Evolutionary conservation across 1,140 invertebrate genomes (phyloP).

Genomic region (Eriosoma lanigerum): DNA sequence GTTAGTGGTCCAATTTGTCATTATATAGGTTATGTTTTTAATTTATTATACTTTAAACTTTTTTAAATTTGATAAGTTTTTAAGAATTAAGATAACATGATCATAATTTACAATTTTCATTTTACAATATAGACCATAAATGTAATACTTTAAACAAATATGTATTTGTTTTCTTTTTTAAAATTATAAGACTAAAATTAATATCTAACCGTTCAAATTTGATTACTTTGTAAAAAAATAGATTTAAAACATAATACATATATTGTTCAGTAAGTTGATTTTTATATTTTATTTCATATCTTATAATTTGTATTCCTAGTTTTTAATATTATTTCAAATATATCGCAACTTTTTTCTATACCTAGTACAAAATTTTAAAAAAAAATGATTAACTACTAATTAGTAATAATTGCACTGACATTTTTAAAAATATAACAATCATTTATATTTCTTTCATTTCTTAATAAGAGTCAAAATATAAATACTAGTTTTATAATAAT

Average conservation of each 20-base stretch:
- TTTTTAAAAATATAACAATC: too few species aligned
- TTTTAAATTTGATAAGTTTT: conserved; percentile 15
- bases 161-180: too few species aligned
- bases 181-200: not conserved
- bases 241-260: not conserved
- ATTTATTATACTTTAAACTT: not conserved
- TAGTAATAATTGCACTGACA: too few species aligned
- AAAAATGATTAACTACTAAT: too few species aligned
- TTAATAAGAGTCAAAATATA: too few species aligned
- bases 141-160: too few species aligned
- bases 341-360: too few species aligned
- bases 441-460: too few species aligned
- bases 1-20: not conserved
- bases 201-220: not conserved
- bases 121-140: not conserved
- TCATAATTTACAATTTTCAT: not conserved
- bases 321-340: too few species aligned
- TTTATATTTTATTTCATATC: not conserved
- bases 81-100: too few species aligned
- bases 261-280: not conserved
- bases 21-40: conserved; percentile 30
- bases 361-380: too few species aligned
- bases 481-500: too few species aligned
- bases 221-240: conserved; percentile 9
- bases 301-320: not conserved